A percentile compares a stretch with the other conserved stretches of the same genome.
Conservation (phyloP, 2,113 vertebrate species). For the Petroica traversi region DNA sequence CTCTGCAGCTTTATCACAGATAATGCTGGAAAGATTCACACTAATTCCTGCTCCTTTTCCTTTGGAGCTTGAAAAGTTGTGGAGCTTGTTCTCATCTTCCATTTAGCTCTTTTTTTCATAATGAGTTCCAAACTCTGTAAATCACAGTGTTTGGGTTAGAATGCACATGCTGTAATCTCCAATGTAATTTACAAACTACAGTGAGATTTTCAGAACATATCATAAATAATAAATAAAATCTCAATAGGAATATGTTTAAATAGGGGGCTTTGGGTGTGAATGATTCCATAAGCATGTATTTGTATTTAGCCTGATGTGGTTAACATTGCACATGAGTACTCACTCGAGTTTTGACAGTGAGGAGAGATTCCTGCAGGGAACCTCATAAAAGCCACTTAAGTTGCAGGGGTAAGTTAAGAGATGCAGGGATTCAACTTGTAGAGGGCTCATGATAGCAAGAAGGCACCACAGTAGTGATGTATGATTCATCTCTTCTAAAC, state of each 20-base stretch:
- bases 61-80: no score
- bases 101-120: background rate
- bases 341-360: background rate
- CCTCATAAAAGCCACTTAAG: background rate
- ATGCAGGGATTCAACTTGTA: background rate
- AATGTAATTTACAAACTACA: background rate
- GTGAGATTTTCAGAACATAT: background rate
- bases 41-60: background rate
- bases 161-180: background rate
- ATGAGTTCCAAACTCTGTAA: conserved; percentile 6
- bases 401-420: background rate
- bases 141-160: conserved; percentile 1
- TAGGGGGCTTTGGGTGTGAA: background rate
- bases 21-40: background rate
- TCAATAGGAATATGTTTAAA: background rate
- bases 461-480: background rate
- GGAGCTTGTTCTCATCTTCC: background rate
- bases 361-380: background rate
- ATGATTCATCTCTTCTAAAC: conserved; percentile 12
- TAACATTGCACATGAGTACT: background rate
- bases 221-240: conserved; percentile 7
- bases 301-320: background rate
- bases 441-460: background rate
- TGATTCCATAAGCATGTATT: background rate
- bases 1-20: background rate